phyloP scores from a whole-genome alignment of 2,888 invertebrate species.

The Drosophila pseudotalamancana region DNA sequence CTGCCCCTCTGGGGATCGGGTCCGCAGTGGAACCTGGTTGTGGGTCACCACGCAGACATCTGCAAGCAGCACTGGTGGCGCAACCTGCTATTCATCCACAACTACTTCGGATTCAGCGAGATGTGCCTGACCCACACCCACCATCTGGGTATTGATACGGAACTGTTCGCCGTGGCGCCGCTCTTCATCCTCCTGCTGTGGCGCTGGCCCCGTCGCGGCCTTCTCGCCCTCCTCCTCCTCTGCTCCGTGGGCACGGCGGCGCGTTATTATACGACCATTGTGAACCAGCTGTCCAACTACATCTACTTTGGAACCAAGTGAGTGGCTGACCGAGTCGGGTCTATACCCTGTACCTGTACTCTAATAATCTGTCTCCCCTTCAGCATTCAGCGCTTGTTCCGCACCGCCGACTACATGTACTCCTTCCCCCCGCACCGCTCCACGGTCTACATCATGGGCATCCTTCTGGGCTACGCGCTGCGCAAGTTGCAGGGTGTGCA shows the following conservation, averaged over 20 bases:
- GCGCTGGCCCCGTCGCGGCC: conserved; percentile 87
- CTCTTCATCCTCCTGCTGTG: conserved; percentile 86
- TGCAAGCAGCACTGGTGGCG: conserved; percentile 90
- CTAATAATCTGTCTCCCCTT: neutral
- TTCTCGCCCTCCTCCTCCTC: conserved; percentile 83
- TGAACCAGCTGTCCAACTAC: conserved; percentile 87
- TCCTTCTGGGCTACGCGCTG: conserved; percentile 87
- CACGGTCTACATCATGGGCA: conserved; percentile 89
- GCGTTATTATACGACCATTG: conserved; percentile 87
- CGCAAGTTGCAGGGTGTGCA: conserved; percentile 84
- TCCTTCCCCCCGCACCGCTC: conserved; percentile 88
- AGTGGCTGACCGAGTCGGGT: conserved; percentile 76
- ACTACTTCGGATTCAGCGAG: conserved; percentile 89
- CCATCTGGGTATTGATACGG: conserved; percentile 89
- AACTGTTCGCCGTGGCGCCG: conserved; percentile 88
- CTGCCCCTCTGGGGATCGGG: conserved; percentile 87
- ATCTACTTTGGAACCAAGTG: conserved; percentile 89
- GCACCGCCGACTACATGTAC: conserved; percentile 89
- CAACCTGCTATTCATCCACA: conserved; percentile 89
- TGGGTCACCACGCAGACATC: conserved; percentile 88
- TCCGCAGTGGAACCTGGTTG: conserved; percentile 89
- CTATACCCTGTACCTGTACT: neutral
- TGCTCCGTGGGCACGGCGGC: conserved; percentile 86
- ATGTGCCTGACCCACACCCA: conserved; percentile 91
- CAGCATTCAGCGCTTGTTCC: conserved; percentile 88